phyloP scores from a whole-genome alignment of 1,140 invertebrate species.

The Rhopalosiphum padi region DNA sequence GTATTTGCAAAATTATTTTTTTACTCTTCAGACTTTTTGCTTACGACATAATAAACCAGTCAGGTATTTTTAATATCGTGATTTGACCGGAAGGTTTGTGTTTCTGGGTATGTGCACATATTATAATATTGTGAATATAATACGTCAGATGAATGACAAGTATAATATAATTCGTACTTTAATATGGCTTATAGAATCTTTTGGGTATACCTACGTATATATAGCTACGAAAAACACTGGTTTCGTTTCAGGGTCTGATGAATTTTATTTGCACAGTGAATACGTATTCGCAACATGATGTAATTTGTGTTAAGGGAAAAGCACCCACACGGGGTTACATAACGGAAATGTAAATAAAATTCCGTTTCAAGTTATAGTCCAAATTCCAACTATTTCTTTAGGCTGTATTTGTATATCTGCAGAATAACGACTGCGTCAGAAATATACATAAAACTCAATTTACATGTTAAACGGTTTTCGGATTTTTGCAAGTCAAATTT shows the following conservation, averaged over 20 bases:
- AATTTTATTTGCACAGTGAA: background rate
- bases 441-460: background rate
- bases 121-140: background rate
- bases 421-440: background rate
- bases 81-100: background rate
- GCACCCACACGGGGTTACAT: background rate
- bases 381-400: background rate
- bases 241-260: slow-evolving; percentile 27
- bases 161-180: background rate
- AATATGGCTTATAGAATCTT: background rate
- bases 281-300: background rate
- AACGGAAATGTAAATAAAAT: slow-evolving; percentile 10
- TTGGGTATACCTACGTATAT: background rate
- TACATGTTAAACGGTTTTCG: background rate
- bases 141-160: slow-evolving; percentile 1
- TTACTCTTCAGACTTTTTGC: background rate
- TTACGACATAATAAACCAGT: background rate
- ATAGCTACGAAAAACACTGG: background rate
- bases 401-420: background rate
- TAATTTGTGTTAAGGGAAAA: background rate
- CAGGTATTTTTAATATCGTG: background rate
- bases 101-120: background rate
- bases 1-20: background rate
- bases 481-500: slow-evolving; percentile 25
- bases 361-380: background rate